Percentiles rank a stretch among this genome's conserved stretches.
Conservation (phyloP, 1,140 invertebrate species). For the Parasteatoda tepidariorum region DNA sequence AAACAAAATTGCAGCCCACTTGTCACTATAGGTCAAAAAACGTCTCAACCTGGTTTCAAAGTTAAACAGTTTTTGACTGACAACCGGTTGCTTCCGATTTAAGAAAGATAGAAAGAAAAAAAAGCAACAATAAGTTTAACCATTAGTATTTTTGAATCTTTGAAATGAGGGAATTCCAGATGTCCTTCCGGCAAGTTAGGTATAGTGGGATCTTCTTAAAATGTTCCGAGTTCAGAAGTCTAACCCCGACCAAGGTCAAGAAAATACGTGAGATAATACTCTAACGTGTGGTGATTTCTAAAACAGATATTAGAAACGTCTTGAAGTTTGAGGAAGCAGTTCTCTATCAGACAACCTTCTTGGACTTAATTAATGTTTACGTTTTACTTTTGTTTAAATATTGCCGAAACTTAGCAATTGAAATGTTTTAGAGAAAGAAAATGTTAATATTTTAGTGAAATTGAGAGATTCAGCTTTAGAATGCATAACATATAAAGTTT, state of each 20-base stretch:
- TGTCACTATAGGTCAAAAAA: conserved; percentile 21
- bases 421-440: too few species aligned
- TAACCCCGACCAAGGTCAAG: conserved; percentile 36
- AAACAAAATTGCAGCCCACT: not conserved
- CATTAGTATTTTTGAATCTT: conserved; percentile 38
- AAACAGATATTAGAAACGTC: conserved; percentile 17
- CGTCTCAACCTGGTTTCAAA: not conserved
- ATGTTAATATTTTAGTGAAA: too few species aligned
- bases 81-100: conserved; percentile 22
- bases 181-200: conserved; percentile 31
- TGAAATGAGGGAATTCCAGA: conserved; percentile 39
- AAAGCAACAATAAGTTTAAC: conserved; percentile 3
- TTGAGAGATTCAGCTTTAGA: too few species aligned
- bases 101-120: conserved; percentile 5
- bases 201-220: conserved; percentile 20
- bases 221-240: conserved; percentile 42
- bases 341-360: conserved; percentile 17
- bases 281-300: conserved; percentile 24
- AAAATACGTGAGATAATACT: conserved; percentile 24
- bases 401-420: too few species aligned
- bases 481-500: too few species aligned
- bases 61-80: not conserved
- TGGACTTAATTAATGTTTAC: conserved; percentile 2
- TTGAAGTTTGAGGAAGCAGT: not conserved
- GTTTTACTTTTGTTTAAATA: too few species aligned